These are phyloP conservation scores for Taphrorychus bicolor DNA, from an alignment of 2,888 invertebrate genomes.

Conservation along the genomic window DNA sequence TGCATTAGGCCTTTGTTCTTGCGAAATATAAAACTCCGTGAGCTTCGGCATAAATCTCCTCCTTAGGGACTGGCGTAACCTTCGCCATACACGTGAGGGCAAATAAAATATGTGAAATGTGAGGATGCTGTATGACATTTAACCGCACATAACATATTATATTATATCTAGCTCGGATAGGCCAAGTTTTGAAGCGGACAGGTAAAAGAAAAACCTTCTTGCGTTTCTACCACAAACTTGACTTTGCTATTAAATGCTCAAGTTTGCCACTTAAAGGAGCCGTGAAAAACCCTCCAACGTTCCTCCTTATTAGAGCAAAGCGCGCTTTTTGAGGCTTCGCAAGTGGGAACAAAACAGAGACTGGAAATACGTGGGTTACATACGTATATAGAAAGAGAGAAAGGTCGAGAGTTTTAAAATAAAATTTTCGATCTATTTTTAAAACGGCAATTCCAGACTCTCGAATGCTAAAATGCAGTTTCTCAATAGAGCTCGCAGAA, in stretches of 20 bases:
- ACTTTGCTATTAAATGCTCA: neutral
- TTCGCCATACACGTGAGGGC: neutral
- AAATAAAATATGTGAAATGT: slow-evolving; percentile 2
- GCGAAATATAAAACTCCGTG: neutral
- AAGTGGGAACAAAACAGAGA: neutral
- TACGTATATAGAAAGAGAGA: neutral
- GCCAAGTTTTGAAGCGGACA: neutral
- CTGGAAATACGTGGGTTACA: neutral
- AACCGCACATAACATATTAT: neutral
- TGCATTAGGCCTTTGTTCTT: slow-evolving; percentile 6
- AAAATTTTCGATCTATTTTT: no score
- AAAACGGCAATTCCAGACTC: neutral
- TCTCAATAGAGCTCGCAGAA: neutral
- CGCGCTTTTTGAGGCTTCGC: neutral
- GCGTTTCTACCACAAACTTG: neutral
- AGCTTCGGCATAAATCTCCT: neutral
- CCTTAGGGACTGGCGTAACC: neutral
- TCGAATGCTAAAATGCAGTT: neutral
- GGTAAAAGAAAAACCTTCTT: no score
- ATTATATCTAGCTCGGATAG: neutral
- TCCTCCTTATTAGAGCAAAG: neutral
- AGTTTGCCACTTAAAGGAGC: neutral
- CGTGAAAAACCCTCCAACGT: neutral
- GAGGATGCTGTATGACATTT: neutral
- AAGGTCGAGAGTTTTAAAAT: neutral